phyloP scores from a whole-genome alignment of 2,797 vertebrate species.

The Perdix hodgsoniae region DNA sequence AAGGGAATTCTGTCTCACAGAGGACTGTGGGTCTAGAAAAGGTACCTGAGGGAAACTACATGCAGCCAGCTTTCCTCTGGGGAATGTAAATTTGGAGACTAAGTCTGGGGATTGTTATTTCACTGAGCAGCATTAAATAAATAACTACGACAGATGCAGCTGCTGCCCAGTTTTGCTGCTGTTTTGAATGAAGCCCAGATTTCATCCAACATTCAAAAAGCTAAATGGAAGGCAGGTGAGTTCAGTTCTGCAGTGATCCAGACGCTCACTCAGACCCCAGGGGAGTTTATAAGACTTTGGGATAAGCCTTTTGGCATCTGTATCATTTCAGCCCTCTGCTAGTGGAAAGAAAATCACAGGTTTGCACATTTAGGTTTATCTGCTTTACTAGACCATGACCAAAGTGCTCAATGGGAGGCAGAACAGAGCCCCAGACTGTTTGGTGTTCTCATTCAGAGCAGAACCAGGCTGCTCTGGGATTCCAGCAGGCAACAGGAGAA shows the following conservation, averaged over 20 bases:
- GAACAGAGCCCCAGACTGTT: not conserved
- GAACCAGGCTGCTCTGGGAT: not conserved
- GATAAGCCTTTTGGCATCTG: not conserved
- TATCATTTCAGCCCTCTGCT: slow-evolving; percentile 2
- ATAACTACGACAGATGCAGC: not conserved
- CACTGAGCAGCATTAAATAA: not conserved
- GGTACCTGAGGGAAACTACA: not conserved
- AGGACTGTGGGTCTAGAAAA: not conserved
- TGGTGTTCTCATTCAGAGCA: not conserved
- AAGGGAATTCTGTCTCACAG: not conserved
- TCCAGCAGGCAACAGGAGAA: slow-evolving; percentile 12
- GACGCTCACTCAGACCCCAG: not conserved
- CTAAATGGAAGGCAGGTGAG: not conserved
- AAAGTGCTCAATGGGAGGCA: not conserved
- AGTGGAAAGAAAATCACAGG: not conserved
- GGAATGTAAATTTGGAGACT: not conserved
- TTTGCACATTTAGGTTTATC: not conserved
- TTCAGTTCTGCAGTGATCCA: not conserved
- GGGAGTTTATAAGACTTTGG: not conserved
- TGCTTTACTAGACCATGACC: not conserved
- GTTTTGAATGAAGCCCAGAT: not conserved
- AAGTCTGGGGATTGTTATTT: not conserved
- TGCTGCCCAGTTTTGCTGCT: not conserved
- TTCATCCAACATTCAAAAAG: not conserved
- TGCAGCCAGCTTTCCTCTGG: not conserved